phyloP scores from a whole-genome alignment of 2,113 vertebrate genomes.

The Lepus timidus region DNA sequence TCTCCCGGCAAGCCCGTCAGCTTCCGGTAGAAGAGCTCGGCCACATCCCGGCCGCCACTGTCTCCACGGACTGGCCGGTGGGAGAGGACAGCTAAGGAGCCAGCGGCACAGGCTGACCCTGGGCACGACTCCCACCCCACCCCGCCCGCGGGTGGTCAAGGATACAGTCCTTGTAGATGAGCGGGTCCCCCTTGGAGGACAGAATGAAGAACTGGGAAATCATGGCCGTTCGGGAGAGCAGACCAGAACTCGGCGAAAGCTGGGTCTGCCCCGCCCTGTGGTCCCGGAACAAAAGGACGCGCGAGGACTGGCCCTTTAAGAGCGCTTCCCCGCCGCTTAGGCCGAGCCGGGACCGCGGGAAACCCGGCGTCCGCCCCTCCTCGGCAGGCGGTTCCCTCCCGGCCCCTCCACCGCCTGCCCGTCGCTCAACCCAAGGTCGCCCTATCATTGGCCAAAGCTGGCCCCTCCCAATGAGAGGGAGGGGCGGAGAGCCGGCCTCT shows the following conservation, averaged over 20 bases:
- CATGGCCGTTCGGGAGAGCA: slow-evolving; percentile 83
- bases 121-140: background rate
- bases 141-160: slow-evolving; percentile 61
- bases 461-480: slow-evolving; percentile 67
- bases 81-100: slow-evolving; percentile 65
- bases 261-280: slow-evolving; percentile 37
- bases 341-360: slow-evolving; percentile 20
- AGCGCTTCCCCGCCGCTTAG: background rate
- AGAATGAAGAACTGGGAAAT: slow-evolving; percentile 94
- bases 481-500: background rate
- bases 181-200: slow-evolving; percentile 93
- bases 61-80: slow-evolving; percentile 89
- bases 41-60: slow-evolving; percentile 84
- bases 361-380: background rate
- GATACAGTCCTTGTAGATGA: slow-evolving; percentile 96
- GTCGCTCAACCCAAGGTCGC: slow-evolving; percentile 33
- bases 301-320: slow-evolving; percentile 48
- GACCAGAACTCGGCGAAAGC: background rate
- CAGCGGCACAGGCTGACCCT: background rate
- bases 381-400: background rate
- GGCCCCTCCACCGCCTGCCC: background rate
- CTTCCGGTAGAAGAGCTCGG: slow-evolving; percentile 91
- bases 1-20: slow-evolving; percentile 90
- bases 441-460: slow-evolving; percentile 51
- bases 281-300: slow-evolving; percentile 70